Base-by-base conservation (phyloP, 2,888 invertebrate species). In the Lucinisca nassula region DNA sequence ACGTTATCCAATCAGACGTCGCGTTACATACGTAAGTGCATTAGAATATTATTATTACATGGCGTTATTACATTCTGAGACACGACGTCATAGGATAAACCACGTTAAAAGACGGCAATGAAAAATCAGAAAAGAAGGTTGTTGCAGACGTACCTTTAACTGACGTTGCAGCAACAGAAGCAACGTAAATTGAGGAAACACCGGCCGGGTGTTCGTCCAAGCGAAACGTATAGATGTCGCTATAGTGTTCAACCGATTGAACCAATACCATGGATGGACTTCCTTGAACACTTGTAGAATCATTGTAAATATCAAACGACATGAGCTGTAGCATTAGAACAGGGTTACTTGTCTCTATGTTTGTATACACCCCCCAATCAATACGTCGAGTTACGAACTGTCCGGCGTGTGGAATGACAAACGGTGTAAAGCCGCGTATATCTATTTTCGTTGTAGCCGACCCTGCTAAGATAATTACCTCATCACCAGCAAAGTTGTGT, bases 391-490 rank as follows among this genome's bases (percentile, higher is more conserved):
- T 82, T 4, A 75, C 61, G 21, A 58, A 73, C 14, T 75, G 67
- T n/a, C 88, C 88, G 14, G 55, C 67, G 8, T 35, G 21, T 8
- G 82, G 79, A 14, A 90, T 79, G 10, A 78, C 30, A 70, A 88
- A 86, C 30, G 90, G 84, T 2, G 88, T 85, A 72, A 74, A 86
- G 10, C 90, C 90, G 12, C 78, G 51, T 3, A 88, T 88, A 24
- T 86, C 55, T 38, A 90, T 32, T 30, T 72, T 30, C 0, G 88
- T 90, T 51, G 74, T 49, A 1, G 30, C 58, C 12, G 45, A 30
- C 21, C 67, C 45, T 0, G 88, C 79, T 0, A 90, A 58, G 35
- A 90, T 90, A 51, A 87, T 87, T 3, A 90, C 40, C 17, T 84
- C 45, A 51, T 90, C 90, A 0, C 90, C 90, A 0, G 81, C 76